These are phyloP conservation scores for Prinia subflava DNA, from an alignment of 2,113 vertebrate species.

Conservation along the genomic window DNA sequence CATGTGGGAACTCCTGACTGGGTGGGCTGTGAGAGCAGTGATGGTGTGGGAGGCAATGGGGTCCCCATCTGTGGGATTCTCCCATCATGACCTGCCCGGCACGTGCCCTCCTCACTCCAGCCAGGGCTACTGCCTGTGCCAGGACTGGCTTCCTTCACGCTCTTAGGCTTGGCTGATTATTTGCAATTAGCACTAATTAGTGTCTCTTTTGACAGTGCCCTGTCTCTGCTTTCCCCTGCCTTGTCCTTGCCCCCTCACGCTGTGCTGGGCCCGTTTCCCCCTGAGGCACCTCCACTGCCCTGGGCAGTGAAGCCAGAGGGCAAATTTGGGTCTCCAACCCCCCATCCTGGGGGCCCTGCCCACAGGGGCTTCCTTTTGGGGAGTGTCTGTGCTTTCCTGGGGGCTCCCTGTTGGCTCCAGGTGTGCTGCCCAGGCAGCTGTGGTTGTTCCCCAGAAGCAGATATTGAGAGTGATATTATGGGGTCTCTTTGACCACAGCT, in stretches of 20 bases:
- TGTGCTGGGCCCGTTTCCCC: neutral
- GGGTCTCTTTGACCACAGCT: neutral
- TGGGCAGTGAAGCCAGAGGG: neutral
- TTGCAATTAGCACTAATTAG: conserved; percentile 42
- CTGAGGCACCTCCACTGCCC: neutral
- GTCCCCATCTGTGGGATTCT: neutral
- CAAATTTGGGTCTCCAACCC: neutral
- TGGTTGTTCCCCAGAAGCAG: neutral
- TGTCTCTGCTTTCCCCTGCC: neutral
- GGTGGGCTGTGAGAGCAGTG: neutral
- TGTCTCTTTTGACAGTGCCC: conserved; percentile 20
- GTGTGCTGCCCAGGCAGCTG: neutral
- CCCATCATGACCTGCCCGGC: neutral
- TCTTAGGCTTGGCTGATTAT: neutral
- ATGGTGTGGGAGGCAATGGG: fast-evolving
- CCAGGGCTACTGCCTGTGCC: neutral
- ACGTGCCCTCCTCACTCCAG: neutral
- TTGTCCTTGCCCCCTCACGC: neutral
- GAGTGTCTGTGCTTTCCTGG: neutral
- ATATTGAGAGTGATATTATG: neutral
- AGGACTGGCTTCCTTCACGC: neutral
- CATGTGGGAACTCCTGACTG: fast-evolving
- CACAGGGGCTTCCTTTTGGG: fast-evolving
- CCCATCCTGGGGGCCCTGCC: neutral
- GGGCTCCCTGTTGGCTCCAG: neutral